Percentiles rank a stretch among this genome's conserved stretches.
These are phyloP conservation scores for Smutsia gigantea DNA, from an alignment of 2,797 vertebrate genomes.

Conservation along the genomic window DNA sequence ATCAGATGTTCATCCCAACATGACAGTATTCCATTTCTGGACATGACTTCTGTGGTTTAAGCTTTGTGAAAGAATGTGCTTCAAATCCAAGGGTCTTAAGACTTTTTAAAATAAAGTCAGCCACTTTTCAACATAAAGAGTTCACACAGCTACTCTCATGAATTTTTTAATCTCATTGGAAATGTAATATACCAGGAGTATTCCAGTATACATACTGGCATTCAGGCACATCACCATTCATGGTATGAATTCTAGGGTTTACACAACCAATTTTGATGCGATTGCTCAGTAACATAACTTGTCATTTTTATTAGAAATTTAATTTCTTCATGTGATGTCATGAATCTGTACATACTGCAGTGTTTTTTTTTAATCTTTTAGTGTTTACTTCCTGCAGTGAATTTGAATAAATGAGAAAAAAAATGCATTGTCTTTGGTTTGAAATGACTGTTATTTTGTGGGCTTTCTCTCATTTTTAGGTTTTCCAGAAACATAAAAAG, in stretches of 20 bases:
- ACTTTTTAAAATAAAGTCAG: constrained; percentile 76
- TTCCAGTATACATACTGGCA: constrained; percentile 76
- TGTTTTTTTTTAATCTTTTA: constrained; percentile 91
- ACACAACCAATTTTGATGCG: constrained; percentile 86
- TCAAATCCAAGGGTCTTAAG: constrained; percentile 87
- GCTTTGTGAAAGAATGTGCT: constrained; percentile 89
- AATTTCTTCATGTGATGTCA: constrained; percentile 89
- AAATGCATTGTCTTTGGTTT: constrained; percentile 87
- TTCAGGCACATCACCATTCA: constrained; percentile 83
- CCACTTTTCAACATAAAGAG: constrained; percentile 83
- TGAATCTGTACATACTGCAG: constrained; percentile 90
- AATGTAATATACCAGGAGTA: constrained; percentile 77
- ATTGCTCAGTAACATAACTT: constrained; percentile 87
- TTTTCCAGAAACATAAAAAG: constrained; percentile 5
- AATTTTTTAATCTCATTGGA: constrained; percentile 83
- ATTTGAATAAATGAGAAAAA: constrained; percentile 92
- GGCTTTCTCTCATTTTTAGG: neutral
- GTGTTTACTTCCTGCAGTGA: constrained; percentile 91
- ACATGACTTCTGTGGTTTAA: constrained; percentile 87
- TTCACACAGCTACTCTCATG: constrained; percentile 80
- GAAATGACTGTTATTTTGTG: constrained; percentile 83
- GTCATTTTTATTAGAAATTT: constrained; percentile 87
- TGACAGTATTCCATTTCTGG: constrained; percentile 88
- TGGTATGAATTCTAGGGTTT: constrained; percentile 85
- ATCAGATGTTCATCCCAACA: constrained; percentile 86